These are phyloP conservation scores for Glyptemys insculpta DNA, from an alignment of 2,797 vertebrate species.

Conservation along the genomic window DNA sequence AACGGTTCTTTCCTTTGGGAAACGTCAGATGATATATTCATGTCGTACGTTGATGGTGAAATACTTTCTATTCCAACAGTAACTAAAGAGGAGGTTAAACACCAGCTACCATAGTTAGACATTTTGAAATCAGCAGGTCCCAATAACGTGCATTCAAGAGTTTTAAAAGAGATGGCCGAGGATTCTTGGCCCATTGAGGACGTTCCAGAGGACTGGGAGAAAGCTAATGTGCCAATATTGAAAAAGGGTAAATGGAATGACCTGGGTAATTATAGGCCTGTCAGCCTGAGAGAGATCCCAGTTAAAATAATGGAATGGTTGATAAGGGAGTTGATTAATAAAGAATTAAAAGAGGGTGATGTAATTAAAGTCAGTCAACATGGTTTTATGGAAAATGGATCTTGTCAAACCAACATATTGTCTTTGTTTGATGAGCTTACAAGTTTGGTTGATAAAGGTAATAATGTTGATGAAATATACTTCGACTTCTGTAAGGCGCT, in stretches of 20 bases:
- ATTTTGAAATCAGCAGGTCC: neutral
- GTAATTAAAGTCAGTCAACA: neutral
- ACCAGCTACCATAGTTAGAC: neutral
- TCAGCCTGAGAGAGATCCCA: neutral
- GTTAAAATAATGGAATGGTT: neutral
- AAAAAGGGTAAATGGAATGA: neutral
- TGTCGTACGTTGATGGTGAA: neutral
- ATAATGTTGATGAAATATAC: neutral
- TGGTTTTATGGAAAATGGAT: neutral
- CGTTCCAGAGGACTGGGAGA: neutral
- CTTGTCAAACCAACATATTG: neutral
- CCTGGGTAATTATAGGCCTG: neutral
- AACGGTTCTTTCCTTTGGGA: neutral
- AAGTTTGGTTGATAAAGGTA: neutral
- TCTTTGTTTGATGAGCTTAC: neutral
- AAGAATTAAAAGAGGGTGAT: neutral
- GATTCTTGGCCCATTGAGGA: neutral
- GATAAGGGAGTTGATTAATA: neutral
- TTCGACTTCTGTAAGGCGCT: neutral
- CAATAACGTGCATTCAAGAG: neutral
- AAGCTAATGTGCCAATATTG: neutral
- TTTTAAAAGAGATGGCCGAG: neutral
- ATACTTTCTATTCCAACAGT: conserved; percentile 17
- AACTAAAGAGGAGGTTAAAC: neutral
- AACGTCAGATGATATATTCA: neutral